These are phyloP conservation scores for Melospiza georgiana DNA, from an alignment of 2,113 vertebrate species.

Conservation along the genomic window DNA sequence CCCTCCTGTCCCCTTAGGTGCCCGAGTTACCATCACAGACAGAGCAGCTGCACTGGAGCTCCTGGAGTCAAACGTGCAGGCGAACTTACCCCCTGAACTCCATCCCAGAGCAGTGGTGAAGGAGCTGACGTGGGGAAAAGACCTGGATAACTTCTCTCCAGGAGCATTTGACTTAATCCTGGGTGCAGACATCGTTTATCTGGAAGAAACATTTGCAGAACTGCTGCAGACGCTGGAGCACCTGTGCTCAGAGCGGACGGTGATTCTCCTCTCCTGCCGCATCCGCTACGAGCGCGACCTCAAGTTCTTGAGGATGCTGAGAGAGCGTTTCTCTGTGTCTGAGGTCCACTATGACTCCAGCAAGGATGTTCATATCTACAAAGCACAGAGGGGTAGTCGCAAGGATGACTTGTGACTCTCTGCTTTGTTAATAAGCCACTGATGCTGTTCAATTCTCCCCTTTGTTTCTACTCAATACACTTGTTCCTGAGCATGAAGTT, in stretches of 20 bases:
- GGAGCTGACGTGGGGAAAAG: constrained; percentile 90
- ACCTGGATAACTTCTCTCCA: constrained; percentile 76
- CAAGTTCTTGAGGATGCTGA: constrained; percentile 85
- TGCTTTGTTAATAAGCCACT: neutral
- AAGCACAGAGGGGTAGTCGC: constrained; percentile 70
- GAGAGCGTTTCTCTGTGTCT: constrained; percentile 73
- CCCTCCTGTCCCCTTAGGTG: constrained; percentile 76
- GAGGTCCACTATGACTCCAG: constrained; percentile 85
- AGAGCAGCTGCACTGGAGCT: constrained; percentile 84
- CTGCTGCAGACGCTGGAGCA: constrained; percentile 87
- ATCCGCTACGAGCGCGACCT: constrained; percentile 91
- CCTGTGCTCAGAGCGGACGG: constrained; percentile 77
- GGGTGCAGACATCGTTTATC: constrained; percentile 93
- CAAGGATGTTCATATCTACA: constrained; percentile 88
- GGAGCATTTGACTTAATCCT: constrained; percentile 87
- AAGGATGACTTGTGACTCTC: constrained; percentile 74
- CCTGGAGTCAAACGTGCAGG: constrained; percentile 84
- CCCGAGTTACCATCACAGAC: constrained; percentile 91
- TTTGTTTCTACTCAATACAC: neutral
- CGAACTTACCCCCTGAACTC: constrained; percentile 82
- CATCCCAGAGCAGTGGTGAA: constrained; percentile 76
- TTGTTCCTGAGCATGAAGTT: neutral
- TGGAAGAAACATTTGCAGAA: constrained; percentile 90
- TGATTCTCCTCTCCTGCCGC: constrained; percentile 87
- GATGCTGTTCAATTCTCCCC: neutral